These are phyloP conservation scores for Martes martes DNA, from an alignment of 2,113 vertebrate genomes.

Conservation along the genomic window DNA sequence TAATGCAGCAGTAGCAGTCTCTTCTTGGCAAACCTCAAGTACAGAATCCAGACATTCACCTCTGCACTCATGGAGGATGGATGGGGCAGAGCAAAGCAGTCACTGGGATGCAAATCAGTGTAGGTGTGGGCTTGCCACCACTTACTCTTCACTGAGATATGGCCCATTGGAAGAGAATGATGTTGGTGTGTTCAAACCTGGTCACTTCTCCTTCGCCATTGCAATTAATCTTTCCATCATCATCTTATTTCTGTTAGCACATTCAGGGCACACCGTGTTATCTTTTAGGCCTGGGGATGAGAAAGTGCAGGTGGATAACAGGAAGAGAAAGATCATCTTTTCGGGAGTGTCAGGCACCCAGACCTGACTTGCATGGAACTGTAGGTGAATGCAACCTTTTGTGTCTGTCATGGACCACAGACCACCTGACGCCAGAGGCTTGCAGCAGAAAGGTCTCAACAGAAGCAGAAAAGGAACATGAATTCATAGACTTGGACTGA, in stretches of 20 bases:
- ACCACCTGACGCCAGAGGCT: slow-evolving; percentile 49
- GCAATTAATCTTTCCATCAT: not conserved
- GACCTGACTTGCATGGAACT: slow-evolving; percentile 39
- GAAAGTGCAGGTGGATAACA: slow-evolving; percentile 63
- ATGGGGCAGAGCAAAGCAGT: not conserved
- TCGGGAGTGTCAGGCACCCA: slow-evolving; percentile 46
- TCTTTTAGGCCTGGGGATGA: slow-evolving; percentile 48
- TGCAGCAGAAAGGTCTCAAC: not conserved
- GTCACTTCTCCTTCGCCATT: not conserved
- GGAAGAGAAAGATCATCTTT: slow-evolving; percentile 51
- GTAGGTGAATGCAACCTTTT: slow-evolving; percentile 53
- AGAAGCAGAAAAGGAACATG: not conserved
- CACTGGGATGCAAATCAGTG: not conserved
- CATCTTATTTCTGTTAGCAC: slow-evolving; percentile 38
- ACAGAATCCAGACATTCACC: not conserved
- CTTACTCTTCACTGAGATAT: not conserved
- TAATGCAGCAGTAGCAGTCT: not conserved
- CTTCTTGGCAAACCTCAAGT: not conserved
- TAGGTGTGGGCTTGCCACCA: not conserved
- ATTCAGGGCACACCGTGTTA: slow-evolving; percentile 62
- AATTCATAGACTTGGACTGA: not conserved
- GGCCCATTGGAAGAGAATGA: not conserved
- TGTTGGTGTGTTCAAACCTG: not conserved
- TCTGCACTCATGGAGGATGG: not conserved
- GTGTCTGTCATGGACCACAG: slow-evolving; percentile 50